Conservation (phyloP, 2,113 vertebrate species). For the Spizaetus ornatus region DNA sequence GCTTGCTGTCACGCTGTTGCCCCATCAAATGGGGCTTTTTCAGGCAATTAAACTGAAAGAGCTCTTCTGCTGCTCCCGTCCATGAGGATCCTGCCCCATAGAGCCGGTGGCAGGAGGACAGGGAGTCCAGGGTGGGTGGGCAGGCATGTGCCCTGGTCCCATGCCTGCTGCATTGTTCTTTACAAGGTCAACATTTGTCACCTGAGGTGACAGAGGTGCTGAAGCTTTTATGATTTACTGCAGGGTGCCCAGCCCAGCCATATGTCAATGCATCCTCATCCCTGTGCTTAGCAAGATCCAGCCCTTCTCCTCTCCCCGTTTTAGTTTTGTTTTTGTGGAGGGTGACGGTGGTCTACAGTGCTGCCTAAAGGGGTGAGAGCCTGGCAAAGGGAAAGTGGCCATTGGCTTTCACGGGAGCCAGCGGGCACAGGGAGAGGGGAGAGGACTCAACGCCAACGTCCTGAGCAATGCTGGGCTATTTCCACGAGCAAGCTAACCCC, state of each 20-base stretch:
- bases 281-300: fast-evolving
- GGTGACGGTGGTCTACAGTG: background rate
- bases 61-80: background rate
- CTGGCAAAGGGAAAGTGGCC: fast-evolving
- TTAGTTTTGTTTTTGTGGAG: fast-evolving
- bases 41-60: background rate
- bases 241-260: background rate
- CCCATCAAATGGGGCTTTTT: background rate
- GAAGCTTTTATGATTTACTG: background rate
- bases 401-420: background rate
- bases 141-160: fast-evolving
- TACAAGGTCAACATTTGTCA: fast-evolving
- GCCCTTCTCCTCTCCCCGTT: background rate
- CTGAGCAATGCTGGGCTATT: background rate
- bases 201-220: background rate
- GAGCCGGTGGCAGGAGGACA: background rate
- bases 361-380: background rate
- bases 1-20: background rate
- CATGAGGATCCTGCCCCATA: background rate
- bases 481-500: background rate
- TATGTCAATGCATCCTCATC: background rate
- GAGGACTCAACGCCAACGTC: fast-evolving
- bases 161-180: background rate
- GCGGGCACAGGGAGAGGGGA: background rate
- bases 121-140: background rate